Evolutionary conservation across 2,888 invertebrate genomes (phyloP).

Genomic region (Limnephilus lunatus): DNA sequence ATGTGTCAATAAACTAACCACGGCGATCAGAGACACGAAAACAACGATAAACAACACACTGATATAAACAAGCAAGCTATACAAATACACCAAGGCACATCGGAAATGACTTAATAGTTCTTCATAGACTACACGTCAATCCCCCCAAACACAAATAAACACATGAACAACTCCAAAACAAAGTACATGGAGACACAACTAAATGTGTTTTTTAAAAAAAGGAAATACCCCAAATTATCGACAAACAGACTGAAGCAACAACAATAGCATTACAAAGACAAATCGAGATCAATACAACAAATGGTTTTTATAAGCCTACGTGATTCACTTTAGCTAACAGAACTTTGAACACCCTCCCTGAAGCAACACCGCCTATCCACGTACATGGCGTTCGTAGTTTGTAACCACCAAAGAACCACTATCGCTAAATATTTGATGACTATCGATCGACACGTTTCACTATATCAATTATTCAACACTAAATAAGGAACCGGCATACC

Average conservation of each 20-base stretch:
- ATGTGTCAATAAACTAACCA: not conserved
- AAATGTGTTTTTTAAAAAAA: too few relatives aligned
- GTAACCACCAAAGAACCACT: not conserved
- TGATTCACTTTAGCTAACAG: not conserved
- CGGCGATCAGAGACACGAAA: not conserved
- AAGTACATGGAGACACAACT: too few relatives aligned
- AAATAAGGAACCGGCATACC: not conserved
- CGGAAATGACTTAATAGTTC: too few relatives aligned
- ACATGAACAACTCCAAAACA: too few relatives aligned
- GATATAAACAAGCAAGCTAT: not conserved
- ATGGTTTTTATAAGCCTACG: not conserved
- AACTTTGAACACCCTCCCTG: not conserved
- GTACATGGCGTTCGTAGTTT: not conserved
- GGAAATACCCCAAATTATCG: too few relatives aligned
- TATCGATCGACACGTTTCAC: conserved; percentile 9
- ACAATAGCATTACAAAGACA: not conserved
- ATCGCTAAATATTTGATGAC: not conserved
- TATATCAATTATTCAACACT: not conserved
- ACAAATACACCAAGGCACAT: not conserved
- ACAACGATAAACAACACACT: not conserved
- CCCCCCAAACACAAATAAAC: too few relatives aligned
- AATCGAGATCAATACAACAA: not conserved
- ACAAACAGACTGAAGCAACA: not conserved
- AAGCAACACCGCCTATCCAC: not conserved
- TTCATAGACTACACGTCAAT: too few relatives aligned